Evolutionary conservation across 2,888 invertebrate genomes (phyloP), one percentile per base, ranked within the genome.

Genomic region (Aphodius sticticus): DNA sequence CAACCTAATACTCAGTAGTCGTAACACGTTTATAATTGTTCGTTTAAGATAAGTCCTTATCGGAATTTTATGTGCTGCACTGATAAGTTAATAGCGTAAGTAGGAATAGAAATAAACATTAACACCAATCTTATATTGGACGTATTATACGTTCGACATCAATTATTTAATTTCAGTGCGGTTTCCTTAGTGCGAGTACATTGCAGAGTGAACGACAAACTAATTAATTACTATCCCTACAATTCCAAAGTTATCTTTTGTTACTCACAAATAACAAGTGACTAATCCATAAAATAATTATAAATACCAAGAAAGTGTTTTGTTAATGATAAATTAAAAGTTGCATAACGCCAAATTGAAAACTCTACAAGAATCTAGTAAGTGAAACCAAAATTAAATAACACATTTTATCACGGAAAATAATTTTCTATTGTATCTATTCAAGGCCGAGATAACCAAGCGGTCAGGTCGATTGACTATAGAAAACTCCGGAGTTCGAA

Each of bases 231-330:
- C 9, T 53, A 12, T 53, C 26, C 26, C 26, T 53, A 53, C 7
- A 53, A 53, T 53, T 9, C 53, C 53, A 53, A 53, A 7, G 53
- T 53, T 53, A 53, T 53, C 53, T 3, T 9, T 12, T 53, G 14
- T 70, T 70, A 70, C 70, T 70, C 70, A 15, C 15, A 70, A 16
- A 12, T 16, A 16, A 70, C 69, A 3, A 69, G 14, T 70, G 7
- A 70, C 26, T 70, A 70, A 70, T 70, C 9, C n/a, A 70, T n/a
- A 70, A 70, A 70, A 14, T 70, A 12, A 70, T 70, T n/a, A 16
- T 16, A 70, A 70, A 70, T 70, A 70, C 70, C 26, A 70, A 2
- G 15, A 69, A 3, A 26, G 26, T 26, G 26, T 26, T 26, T 26
- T 26, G 26, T 26, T 26, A 26, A 26, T 26, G 26, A 26, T 26